These are phyloP conservation scores for Lagorchestes hirsutus DNA, from an alignment of 2,797 vertebrate species.

Conservation along the genomic window DNA sequence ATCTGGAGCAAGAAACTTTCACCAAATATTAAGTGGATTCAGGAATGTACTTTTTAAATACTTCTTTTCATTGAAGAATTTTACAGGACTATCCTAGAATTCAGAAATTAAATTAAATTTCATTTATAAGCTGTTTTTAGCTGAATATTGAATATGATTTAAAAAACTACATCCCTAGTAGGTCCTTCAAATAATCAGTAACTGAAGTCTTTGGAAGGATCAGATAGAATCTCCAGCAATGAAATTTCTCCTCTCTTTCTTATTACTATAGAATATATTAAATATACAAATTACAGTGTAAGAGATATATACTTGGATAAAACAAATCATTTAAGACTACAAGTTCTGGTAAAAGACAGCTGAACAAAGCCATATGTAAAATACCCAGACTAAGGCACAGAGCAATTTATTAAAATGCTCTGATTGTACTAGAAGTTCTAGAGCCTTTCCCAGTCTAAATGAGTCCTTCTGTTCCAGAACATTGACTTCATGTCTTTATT, in stretches of 20 bases:
- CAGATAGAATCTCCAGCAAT: slow-evolving; percentile 62
- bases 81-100: slow-evolving; percentile 38
- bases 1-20: slow-evolving; percentile 64
- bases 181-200: slow-evolving; percentile 41
- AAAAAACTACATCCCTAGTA: slow-evolving; percentile 8
- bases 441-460: slow-evolving; percentile 37
- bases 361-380: slow-evolving; percentile 53
- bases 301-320: slow-evolving; percentile 55
- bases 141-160: slow-evolving; percentile 60
- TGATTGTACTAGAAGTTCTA: slow-evolving; percentile 43
- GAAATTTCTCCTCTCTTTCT: slow-evolving; percentile 40
- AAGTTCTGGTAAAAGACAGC: slow-evolving; percentile 63
- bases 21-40: neutral
- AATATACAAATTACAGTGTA: slow-evolving; percentile 52
- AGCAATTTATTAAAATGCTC: slow-evolving; percentile 58
- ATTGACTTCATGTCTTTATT: slow-evolving; percentile 32
- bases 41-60: neutral
- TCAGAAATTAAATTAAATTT: slow-evolving; percentile 52
- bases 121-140: slow-evolving; percentile 67
- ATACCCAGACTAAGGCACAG: slow-evolving; percentile 49
- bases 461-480: slow-evolving; percentile 25
- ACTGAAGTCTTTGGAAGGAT: slow-evolving; percentile 61
- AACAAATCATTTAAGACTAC: slow-evolving; percentile 69
- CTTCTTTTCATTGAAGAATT: slow-evolving; percentile 56
- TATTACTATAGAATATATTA: slow-evolving; percentile 30